These are phyloP conservation scores for Cromileptes altivelis DNA, from an alignment of 2,113 vertebrate species.

Conservation along the genomic window DNA sequence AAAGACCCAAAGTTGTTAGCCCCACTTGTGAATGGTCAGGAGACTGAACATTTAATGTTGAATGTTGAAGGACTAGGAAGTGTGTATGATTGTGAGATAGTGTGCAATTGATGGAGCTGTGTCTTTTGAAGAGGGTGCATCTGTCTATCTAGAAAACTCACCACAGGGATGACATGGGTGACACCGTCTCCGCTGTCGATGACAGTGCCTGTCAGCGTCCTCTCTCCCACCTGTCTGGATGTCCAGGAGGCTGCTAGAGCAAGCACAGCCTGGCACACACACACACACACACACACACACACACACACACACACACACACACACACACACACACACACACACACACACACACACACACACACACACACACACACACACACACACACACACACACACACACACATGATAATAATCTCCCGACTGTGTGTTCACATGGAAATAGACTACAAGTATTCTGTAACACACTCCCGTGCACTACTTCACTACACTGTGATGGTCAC, in stretches of 20 bases:
- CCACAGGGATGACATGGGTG: constrained; percentile 98
- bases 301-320: not conserved
- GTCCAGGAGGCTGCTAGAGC: constrained; percentile 99
- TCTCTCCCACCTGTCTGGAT: constrained; percentile 96
- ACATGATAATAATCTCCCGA: not conserved
- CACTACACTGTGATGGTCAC: not conserved
- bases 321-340: not conserved
- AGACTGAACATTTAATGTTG: too few relatives aligned
- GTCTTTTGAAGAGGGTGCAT: not conserved
- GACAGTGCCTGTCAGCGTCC: constrained; percentile 96
- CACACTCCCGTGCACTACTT: not conserved
- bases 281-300: not conserved
- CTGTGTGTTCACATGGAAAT: not conserved
- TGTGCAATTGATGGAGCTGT: not conserved
- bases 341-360: not conserved
- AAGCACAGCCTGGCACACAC: constrained; percentile 90
- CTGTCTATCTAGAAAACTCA: constrained; percentile 77
- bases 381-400: not conserved
- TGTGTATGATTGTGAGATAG: not conserved
- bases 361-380: not conserved
- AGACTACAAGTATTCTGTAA: not conserved
- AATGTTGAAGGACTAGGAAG: not conserved
- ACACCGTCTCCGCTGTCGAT: constrained; percentile 99
- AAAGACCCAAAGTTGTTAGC: not conserved
- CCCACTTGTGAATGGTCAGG: not conserved